Evolutionary conservation across 1,140 invertebrate species (phyloP).

Genomic region (Ephestia elutella): DNA sequence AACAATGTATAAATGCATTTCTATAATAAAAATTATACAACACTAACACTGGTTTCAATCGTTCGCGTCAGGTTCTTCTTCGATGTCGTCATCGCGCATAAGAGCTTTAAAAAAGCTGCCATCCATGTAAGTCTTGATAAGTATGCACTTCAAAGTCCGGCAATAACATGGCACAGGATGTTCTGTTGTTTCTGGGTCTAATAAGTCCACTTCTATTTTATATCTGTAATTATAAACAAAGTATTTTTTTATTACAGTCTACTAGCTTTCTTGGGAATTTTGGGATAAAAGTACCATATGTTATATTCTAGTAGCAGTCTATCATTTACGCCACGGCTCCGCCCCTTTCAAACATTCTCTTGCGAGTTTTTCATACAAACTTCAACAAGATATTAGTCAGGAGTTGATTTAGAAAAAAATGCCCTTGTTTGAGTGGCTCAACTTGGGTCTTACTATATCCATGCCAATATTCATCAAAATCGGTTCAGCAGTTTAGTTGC

Average conservation of each 20-base stretch:
- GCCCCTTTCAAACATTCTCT: no score
- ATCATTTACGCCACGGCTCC: no score
- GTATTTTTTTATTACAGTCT: background rate
- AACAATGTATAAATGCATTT: background rate
- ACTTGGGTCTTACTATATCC: no score
- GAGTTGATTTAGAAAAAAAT: no score
- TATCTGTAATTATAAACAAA: conserved; percentile 69
- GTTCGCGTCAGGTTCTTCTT: conserved; percentile 36
- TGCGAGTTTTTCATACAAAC: no score
- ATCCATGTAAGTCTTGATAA: conserved; percentile 72
- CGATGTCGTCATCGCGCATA: conserved; percentile 17
- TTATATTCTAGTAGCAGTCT: no score
- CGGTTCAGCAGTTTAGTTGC: no score
- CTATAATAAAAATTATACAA: background rate
- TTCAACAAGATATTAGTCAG: no score
- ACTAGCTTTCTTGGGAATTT: background rate
- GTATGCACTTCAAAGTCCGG: conserved; percentile 84
- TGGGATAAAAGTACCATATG: no score
- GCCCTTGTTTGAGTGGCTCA: no score
- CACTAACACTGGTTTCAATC: conserved; percentile 8
- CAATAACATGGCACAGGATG: conserved; percentile 87
- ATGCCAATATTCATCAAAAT: no score
- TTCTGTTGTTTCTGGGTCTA: conserved; percentile 80
- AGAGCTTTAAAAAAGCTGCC: background rate
- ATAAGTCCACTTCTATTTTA: conserved; percentile 79